These are phyloP conservation scores for Micromussa lordhowensis DNA, from an alignment of 92 coral and sea anemone species.

Conservation along the genomic window DNA sequence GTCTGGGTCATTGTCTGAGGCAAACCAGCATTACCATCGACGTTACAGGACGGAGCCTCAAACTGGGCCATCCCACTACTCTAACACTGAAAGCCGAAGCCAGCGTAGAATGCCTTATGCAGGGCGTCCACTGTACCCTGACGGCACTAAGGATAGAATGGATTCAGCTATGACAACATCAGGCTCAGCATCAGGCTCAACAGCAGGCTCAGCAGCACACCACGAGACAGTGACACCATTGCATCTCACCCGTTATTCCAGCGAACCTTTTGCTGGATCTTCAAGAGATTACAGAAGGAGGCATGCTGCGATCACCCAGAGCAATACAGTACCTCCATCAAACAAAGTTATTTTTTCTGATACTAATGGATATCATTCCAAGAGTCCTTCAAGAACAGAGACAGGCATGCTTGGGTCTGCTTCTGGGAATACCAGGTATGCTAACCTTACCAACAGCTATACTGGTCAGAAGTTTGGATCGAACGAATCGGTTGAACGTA, in stretches of 20 bases:
- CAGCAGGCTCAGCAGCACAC: not conserved
- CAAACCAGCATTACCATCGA: not conserved
- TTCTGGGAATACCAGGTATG: not conserved
- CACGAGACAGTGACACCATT: not conserved
- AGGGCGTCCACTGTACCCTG: not conserved
- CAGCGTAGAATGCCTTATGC: not conserved
- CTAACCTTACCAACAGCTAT: not conserved
- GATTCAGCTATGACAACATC: not conserved
- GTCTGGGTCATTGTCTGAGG: not conserved
- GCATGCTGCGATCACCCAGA: not conserved
- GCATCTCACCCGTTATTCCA: not conserved
- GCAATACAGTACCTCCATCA: no score
- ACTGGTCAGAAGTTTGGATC: not conserved
- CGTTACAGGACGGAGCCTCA: not conserved
- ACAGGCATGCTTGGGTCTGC: not conserved
- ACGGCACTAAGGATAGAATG: not conserved
- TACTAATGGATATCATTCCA: not conserved
- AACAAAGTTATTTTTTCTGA: not conserved
- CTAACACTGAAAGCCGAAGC: not conserved
- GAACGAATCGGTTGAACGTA: not conserved
- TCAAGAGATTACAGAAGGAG: not conserved
- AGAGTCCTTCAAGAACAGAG: not conserved
- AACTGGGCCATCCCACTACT: not conserved
- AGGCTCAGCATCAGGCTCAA: no score
- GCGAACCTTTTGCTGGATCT: not conserved